Conservation (phyloP, 1,140 invertebrate species). For the Potamilus streckersoni region DNA sequence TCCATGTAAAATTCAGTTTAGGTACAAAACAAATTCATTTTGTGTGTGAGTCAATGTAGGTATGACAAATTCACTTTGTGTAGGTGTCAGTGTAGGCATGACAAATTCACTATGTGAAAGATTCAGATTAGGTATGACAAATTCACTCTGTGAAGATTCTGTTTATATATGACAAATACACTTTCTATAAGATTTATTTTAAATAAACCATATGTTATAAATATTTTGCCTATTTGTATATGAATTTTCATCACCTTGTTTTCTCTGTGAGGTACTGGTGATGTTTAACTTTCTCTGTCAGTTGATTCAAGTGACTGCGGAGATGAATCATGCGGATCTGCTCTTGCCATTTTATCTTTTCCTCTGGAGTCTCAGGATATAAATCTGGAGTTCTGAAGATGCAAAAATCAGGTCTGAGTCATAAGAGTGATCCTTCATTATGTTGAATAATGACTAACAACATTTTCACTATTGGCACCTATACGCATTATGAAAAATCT, state of each 20-base stretch:
- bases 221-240: too few species aligned
- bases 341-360: conserved; percentile 59
- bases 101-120: too few species aligned
- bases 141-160: too few species aligned
- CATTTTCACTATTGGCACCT: not conserved
- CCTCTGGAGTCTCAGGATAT: conserved; percentile 43
- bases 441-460: not conserved
- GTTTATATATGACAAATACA: too few species aligned
- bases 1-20: too few species aligned
- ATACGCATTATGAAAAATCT: not conserved
- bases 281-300: conserved; percentile 61
- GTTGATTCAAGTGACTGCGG: conserved; percentile 59
- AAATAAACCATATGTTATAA: too few species aligned
- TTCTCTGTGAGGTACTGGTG: conserved; percentile 59
- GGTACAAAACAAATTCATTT: too few species aligned
- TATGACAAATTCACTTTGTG: too few species aligned
- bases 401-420: not conserved
- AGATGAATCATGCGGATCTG: conserved; percentile 65
- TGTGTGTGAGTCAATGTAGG: too few species aligned
- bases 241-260: conserved; percentile 51
- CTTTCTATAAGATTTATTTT: too few species aligned
- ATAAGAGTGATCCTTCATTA: conserved; percentile 4
- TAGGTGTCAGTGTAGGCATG: too few species aligned
- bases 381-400: conserved; percentile 23
- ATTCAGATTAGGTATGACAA: too few species aligned